Conservation (phyloP, 1,140 invertebrate genomes). For the Drosophila teissieri region DNA sequence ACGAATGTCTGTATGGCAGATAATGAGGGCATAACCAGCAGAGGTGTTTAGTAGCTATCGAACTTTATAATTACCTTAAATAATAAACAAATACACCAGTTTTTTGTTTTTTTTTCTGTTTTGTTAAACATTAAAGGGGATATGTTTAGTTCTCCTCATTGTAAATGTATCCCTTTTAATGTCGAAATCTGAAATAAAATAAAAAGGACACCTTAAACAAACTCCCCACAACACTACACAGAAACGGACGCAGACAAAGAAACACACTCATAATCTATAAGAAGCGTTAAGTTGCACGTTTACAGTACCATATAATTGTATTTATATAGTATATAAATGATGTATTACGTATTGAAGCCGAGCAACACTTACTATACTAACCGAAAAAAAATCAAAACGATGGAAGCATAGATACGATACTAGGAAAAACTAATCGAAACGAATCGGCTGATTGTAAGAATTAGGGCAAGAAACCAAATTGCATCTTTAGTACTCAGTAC, state of each 20-base stretch:
- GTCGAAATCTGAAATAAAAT: background rate
- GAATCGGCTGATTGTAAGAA: constrained; percentile 50
- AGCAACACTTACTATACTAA: constrained; percentile 75
- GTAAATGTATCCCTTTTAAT: background rate
- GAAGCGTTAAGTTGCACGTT: constrained; percentile 77
- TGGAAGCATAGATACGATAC: constrained; percentile 31
- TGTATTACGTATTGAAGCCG: constrained; percentile 77
- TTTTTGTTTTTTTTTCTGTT: background rate
- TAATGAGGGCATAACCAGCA: constrained; percentile 19
- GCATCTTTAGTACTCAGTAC: constrained; percentile 64
- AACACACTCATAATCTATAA: constrained; percentile 63
- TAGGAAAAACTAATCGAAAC: constrained; percentile 61
- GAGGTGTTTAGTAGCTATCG: constrained; percentile 46
- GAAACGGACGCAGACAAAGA: constrained; percentile 36
- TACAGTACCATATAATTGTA: constrained; percentile 76
- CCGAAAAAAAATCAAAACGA: constrained; percentile 49
- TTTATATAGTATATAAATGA: constrained; percentile 78
- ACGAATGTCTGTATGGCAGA: background rate
- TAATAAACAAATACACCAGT: constrained; percentile 21
- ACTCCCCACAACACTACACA: constrained; percentile 20
- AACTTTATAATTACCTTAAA: constrained; percentile 52
- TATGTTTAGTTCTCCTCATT: background rate
- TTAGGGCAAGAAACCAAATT: constrained; percentile 77
- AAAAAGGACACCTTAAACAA: constrained; percentile 10
- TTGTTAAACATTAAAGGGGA: background rate